Evolutionary conservation across 2,113 vertebrate species (phyloP).

Genomic region (Oenanthe oenanthe): DNA sequence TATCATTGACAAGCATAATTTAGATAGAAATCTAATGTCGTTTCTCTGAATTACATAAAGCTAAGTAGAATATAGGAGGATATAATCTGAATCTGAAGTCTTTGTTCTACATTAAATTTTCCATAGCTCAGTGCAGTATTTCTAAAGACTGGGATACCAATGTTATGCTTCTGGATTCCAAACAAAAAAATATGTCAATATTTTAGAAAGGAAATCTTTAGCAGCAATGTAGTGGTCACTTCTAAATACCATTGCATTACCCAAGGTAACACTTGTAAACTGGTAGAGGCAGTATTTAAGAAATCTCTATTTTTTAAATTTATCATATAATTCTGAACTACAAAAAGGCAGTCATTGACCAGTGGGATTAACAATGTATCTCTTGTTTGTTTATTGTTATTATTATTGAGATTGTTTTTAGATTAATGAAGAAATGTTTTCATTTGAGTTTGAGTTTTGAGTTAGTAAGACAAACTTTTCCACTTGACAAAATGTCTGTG

Average conservation of each 20-base stretch:
- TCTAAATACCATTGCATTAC: neutral
- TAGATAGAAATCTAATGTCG: neutral
- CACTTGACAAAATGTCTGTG: neutral
- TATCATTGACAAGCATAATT: neutral
- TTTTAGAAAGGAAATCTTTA: neutral
- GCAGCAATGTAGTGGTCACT: neutral
- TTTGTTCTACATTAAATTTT: neutral
- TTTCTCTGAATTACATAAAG: neutral
- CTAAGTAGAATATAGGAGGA: neutral
- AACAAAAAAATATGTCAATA: neutral
- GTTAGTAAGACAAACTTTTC: neutral
- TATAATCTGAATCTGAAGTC: neutral
- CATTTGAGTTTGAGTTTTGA: neutral
- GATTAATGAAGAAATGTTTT: neutral
- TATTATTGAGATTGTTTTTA: neutral
- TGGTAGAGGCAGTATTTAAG: neutral
- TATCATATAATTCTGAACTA: neutral
- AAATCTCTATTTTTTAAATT: neutral
- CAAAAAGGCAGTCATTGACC: neutral
- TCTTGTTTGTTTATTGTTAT: neutral
- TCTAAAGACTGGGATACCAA: neutral
- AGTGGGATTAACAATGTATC: neutral
- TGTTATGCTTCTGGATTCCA: neutral
- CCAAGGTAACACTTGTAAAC: neutral
- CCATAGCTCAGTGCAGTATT: neutral